Conservation (phyloP, 2,888 invertebrate species). For the Dryomyza anilis region DNA sequence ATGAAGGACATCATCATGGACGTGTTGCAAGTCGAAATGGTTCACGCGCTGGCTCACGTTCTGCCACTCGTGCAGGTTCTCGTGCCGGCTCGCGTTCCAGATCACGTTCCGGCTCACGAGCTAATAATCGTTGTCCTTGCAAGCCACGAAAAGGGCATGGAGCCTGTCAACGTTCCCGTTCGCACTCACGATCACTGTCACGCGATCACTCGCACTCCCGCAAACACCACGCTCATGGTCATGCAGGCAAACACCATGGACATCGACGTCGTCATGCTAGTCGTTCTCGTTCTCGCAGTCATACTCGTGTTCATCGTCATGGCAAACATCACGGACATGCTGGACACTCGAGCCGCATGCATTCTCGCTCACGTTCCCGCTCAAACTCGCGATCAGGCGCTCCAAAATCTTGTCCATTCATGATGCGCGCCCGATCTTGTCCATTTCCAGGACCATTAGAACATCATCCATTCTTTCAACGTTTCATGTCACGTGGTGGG, state of each 20-base stretch:
- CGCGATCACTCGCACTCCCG: conserved; percentile 8
- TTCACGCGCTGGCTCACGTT: background rate
- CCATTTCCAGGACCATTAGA: background rate
- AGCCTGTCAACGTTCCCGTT: background rate
- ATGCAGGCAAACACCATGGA: conserved; percentile 13
- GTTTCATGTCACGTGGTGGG: background rate
- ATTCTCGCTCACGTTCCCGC: background rate
- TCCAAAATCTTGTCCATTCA: background rate
- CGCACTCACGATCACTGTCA: conserved; percentile 10
- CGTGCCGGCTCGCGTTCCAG: background rate
- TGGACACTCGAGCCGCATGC: conserved; percentile 13
- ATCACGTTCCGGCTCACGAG: background rate
- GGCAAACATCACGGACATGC: background rate
- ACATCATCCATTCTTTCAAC: background rate
- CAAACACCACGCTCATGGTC: background rate
- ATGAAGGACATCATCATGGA: background rate
- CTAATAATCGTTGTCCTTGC: background rate
- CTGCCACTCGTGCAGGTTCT: background rate
- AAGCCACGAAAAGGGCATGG: background rate
- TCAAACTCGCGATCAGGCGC: background rate
- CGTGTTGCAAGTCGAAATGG: background rate
- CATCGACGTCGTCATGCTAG: conserved; percentile 10
- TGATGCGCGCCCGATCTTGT: background rate
- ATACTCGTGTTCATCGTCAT: conserved; percentile 6
- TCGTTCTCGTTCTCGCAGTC: conserved; percentile 21